Percentiles rank a stretch among this genome's conserved stretches.
Evolutionary conservation across 2,113 vertebrate species (phyloP).

Genomic region (Callipepla californica): DNA sequence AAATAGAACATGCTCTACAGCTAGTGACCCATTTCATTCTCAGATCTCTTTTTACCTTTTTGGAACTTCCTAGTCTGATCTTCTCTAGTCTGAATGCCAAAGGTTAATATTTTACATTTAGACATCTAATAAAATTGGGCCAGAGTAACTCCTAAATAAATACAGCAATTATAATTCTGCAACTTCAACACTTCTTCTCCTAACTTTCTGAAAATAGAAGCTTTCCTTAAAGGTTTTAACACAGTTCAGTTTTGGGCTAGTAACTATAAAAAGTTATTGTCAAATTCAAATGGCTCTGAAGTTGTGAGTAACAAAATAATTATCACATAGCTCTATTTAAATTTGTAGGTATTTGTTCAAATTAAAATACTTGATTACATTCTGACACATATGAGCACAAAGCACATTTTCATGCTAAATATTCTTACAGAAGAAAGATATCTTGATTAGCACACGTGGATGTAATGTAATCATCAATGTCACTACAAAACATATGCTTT

Average conservation of each 20-base stretch:
- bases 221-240: slow-evolving; percentile 6
- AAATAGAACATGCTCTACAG: neutral
- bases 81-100: neutral
- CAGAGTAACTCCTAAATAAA: neutral
- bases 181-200: neutral
- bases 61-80: neutral
- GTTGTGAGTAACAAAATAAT: neutral
- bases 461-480: neutral
- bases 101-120: slow-evolving; percentile 38
- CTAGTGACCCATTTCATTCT: slow-evolving; percentile 53
- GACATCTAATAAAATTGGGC: neutral
- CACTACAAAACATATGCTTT: neutral
- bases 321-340: neutral
- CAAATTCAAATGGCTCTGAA: slow-evolving; percentile 8
- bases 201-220: slow-evolving; percentile 16
- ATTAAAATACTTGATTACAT: neutral
- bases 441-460: neutral
- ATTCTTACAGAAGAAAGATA: neutral
- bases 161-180: neutral
- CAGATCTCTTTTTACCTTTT: slow-evolving; percentile 10
- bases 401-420: neutral
- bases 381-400: neutral
- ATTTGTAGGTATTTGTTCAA: neutral
- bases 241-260: neutral
- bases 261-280: neutral